These are phyloP conservation scores for Mimumesa dahlbomi DNA, from an alignment of 2,888 invertebrate genomes.

Conservation along the genomic window DNA sequence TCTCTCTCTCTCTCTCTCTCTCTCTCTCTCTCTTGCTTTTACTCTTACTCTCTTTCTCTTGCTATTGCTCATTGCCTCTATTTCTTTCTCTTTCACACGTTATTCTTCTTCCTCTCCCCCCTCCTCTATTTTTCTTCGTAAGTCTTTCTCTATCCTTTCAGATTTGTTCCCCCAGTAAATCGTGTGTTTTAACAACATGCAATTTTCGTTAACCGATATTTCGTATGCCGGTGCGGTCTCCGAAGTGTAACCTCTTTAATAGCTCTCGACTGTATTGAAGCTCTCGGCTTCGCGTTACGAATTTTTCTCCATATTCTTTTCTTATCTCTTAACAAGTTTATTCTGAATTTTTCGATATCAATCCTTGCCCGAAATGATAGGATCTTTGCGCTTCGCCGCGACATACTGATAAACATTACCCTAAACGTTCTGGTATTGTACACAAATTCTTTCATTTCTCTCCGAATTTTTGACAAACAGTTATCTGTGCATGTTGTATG, in stretches of 20 bases:
- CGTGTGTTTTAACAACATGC: slow-evolving; percentile 50
- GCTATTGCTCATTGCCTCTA: no score
- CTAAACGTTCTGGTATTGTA: slow-evolving; percentile 9
- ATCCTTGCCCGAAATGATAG: slow-evolving; percentile 1
- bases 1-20: slow-evolving; percentile 52
- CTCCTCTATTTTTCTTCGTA: slow-evolving; percentile 55
- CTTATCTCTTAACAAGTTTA: slow-evolving; percentile 13
- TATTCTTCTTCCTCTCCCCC: slow-evolving; percentile 50
- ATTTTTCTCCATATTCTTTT: slow-evolving; percentile 42
- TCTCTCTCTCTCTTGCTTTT: no score
- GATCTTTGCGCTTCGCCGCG: background rate
- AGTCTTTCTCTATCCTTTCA: slow-evolving; percentile 52
- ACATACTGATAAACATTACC: background rate
- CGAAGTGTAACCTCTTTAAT: slow-evolving; percentile 57
- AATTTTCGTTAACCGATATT: slow-evolving; percentile 39
- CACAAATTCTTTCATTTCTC: background rate
- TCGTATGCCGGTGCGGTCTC: slow-evolving; percentile 51
- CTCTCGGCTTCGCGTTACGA: slow-evolving; percentile 33
- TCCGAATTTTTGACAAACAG: no score
- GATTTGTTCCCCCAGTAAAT: slow-evolving; percentile 46
- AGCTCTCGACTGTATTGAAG: slow-evolving; percentile 18
- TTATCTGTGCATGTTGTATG: no score
- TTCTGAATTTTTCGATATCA: slow-evolving; percentile 14
- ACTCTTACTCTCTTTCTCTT: slow-evolving; percentile 41
- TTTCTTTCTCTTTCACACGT: slow-evolving; percentile 44